Base-by-base conservation (phyloP, 2,888 invertebrate genomes). In the Lochmaea capreae region DNA sequence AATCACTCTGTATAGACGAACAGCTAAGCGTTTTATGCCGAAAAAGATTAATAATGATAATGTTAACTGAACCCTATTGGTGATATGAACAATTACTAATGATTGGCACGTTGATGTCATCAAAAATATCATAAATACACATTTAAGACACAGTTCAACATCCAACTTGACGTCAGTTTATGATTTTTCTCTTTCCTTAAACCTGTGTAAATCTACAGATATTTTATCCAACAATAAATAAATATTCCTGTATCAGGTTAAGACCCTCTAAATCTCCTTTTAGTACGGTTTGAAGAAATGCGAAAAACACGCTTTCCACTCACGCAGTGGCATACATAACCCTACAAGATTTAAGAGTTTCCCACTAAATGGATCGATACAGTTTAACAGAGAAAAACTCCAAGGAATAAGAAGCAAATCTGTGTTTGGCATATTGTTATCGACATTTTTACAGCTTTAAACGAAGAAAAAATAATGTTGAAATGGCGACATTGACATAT, bases 221-320 rank as follows among this genome's bases (percentile, higher is more conserved):
- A 49, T 49, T 49, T n/a, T n/a, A n/a, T 16, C 2, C 16, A 18
- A 16, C 54, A 18, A 54, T 9, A 18, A 16, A 54, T 54, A 54
- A 54, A 54, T 18, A 54, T 54, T 54, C 2, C 10, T 9, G 6
- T 18, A 10, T 16, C 18, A 18, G 18, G 16, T 54, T 54, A 54
- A 10, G 9, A 18, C 54, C 54, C 18, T n/a, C 16, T n/a, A 52
- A 52, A 52, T 52, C 52, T 54, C 10, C 18, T 16, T 54, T 18
- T 54, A 54, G 54, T 54, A 54, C 18, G 54, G 54, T 54, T 54
- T 54, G 67, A 71, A 67, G 65, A 65, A 65, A 71, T 72, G 72
- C 70, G 72, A 72, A 72, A 74, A 63, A 72, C 70, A 67, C 72
- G 75, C 70, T 70, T 63, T 69, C 67, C 70, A 69, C 75, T 70